Evolutionary conservation across 53 echinoderm and acorn worm species (phyloP), one percentile per base, ranked within the genome.

Genomic region (Luidia sarsii): DNA sequence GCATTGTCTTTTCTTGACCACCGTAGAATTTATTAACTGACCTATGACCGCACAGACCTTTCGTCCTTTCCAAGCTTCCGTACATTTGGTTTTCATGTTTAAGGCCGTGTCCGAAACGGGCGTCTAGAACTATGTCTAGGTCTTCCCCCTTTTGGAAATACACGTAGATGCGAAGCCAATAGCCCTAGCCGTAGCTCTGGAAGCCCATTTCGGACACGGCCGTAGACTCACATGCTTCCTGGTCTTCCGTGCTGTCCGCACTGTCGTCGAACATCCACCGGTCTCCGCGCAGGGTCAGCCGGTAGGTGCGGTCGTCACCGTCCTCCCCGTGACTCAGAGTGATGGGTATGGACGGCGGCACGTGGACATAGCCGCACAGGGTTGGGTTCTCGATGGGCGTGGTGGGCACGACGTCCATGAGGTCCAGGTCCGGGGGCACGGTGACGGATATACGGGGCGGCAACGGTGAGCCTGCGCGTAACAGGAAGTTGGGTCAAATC

Each of bases 341-440:
- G 20, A 71, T 46, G 13, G 71, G 51, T 1, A 71, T 35, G 51
- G 71, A 52, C 7, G 71, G 71, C 19, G 71, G 71, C 3, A 71
- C 71, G n/a, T 35, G 52, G 52, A 71, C 52, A 34, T 71, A 71
- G 13, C 71, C 71, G 22, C 51, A 52, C 18, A 71, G 32, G 53
- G 53, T 71, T 3, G 71, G 71, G 71, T 71, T 71, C 51, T 71
- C 71, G 20, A 71, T 51, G 53, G 71, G 71, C 21, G 71, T 71
- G 53, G 71, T 71, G 29, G 71, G 71, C 9, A 71, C 71, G 3
- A 71, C 71, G 37, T 71, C 71, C 8, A 71, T 50, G 16, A 71
- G 36, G 21, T 50, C 71, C 30, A 53, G 29, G 24, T 71, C 71
- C 20, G 71, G 71, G 36, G 71, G 19, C 25, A 71, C 71, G 14